These are phyloP conservation scores for Bubalus kerabau DNA, from an alignment of 2,113 vertebrate species.

Conservation along the genomic window DNA sequence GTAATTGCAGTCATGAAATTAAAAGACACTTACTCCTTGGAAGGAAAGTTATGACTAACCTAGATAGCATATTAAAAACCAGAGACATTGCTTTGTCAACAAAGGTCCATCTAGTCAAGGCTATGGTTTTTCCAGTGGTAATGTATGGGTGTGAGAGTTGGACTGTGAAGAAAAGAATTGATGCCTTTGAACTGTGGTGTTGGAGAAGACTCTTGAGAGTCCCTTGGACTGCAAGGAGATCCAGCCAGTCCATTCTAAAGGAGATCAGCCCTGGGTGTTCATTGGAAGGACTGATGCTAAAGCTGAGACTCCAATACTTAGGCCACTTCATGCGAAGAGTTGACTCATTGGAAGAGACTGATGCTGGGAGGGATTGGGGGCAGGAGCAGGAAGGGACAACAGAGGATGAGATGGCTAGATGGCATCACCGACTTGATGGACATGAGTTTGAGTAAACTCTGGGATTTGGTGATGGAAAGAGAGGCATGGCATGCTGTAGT, in stretches of 20 bases:
- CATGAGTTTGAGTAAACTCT: not conserved
- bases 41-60: fast-evolving
- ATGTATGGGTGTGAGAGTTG: no score
- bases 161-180: no score
- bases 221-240: not conserved
- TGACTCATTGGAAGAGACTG: not conserved
- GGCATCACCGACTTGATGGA: not conserved
- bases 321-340: not conserved
- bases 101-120: no score
- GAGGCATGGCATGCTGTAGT: not conserved
- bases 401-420: not conserved
- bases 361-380: not conserved
- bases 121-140: no score
- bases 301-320: not conserved
- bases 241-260: not conserved
- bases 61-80: no score
- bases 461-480: not conserved
- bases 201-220: not conserved
- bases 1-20: no score
- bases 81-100: no score
- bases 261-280: not conserved
- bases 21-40: no score
- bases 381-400: not conserved
- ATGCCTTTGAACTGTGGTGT: no score
- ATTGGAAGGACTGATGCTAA: no score